These are phyloP conservation scores for Polietes domitor DNA, from an alignment of 2,888 invertebrate species.

Conservation along the genomic window DNA sequence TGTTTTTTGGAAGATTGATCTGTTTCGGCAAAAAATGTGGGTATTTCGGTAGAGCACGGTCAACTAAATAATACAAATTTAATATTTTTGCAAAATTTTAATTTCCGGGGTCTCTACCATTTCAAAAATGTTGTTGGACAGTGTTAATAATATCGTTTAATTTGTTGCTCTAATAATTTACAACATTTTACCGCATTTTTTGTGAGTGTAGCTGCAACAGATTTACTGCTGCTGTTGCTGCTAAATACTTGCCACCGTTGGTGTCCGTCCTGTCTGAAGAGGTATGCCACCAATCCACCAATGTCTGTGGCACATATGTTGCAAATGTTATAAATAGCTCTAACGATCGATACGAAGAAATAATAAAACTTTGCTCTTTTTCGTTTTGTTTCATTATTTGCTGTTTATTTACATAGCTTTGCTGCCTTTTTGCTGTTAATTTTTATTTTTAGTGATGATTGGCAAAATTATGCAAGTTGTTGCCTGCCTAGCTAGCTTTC, in stretches of 20 bases:
- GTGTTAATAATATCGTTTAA: no score
- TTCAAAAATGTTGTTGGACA: no score
- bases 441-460: slow-evolving; percentile 64
- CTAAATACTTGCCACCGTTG: no score
- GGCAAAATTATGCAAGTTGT: slow-evolving; percentile 47
- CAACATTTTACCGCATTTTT: no score
- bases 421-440: slow-evolving; percentile 38
- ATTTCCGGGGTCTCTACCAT: no score
- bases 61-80: no score
- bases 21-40: no score
- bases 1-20: no score
- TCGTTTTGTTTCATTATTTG: background rate
- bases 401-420: no score
- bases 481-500: background rate
- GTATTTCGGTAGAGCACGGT: no score
- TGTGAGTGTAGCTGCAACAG: background rate
- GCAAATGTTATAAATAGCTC: slow-evolving; percentile 14
- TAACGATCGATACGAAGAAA: background rate
- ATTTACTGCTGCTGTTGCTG: background rate
- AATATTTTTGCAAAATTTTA: no score
- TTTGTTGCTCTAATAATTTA: no score
- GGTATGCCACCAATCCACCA: background rate
- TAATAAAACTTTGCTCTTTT: background rate
- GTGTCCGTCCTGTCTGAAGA: background rate
- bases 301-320: slow-evolving; percentile 9